Base-by-base conservation (phyloP, 2,888 invertebrate species). In the Andrena trimmerana region DNA sequence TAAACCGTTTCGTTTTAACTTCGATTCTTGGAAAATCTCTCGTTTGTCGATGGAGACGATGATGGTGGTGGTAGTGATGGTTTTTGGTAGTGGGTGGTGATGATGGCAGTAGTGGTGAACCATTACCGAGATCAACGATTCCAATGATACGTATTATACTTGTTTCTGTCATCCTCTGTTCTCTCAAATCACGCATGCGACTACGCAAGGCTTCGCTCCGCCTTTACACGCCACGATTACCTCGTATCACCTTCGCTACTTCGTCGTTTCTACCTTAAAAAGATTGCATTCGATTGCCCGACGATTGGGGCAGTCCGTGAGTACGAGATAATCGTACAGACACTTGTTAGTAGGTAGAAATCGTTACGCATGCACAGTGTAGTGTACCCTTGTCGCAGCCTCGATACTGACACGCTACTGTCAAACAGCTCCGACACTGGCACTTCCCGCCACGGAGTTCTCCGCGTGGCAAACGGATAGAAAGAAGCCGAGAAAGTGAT, bases 311-410 rank as follows among this genome's bases (percentile, higher is more conserved):
- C 33, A 13, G 63, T 67, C 78, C 7, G 7, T 74, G 68, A 65
- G 69, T 80, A 78, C 86, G 85, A 86, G 86, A 83, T 72, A 79
- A 82, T 85, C 86, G 88, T 83, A 78, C 50, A n/a, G 70, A 80
- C 73, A 78, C 63, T 57, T 77, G 74, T 88, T 85, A 88, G 78
- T 88, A 86, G 69, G 70, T 80, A 86, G 70, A 85, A 74, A 67
- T 85, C 60, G 81, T 87, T 85, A 85, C 86, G 60, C 88, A 88
- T 88, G 88, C 88, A 88, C 85, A 70, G 67, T 76, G 76, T 78
- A 70, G 67, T 76, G 76, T 78, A 77, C 76, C 66, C 65, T 80
- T 72, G 57, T 69, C 70, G 80, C 68, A 83, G 77, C 71, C 73
- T 85, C 75, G 71, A 85, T 62, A 78, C 69, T 71, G 79, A 65